These are phyloP conservation scores for Plutella xylostella DNA, from an alignment of 2,888 invertebrate genomes.

Conservation along the genomic window DNA sequence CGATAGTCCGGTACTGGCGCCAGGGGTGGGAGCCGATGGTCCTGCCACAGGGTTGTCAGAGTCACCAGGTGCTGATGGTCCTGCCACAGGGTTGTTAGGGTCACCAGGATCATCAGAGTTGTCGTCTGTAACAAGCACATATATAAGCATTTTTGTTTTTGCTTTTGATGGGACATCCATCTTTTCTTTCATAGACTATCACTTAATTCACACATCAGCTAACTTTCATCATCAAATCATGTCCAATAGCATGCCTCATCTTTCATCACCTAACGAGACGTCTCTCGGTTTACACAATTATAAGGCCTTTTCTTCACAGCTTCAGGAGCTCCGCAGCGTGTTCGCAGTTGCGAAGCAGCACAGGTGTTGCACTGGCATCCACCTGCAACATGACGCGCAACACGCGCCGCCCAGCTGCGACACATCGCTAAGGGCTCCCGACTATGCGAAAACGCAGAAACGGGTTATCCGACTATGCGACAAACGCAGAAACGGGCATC, in stretches of 20 bases:
- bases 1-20: background rate
- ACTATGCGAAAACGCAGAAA: background rate
- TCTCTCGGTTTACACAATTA: background rate
- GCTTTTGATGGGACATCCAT: background rate
- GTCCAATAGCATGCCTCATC: background rate
- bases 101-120: background rate
- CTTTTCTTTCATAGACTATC: background rate
- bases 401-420: background rate
- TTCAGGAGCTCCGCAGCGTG: background rate
- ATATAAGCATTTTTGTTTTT: background rate
- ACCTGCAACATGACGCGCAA: constrained; percentile 2
- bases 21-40: background rate
- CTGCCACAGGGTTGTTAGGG: too few relatives aligned
- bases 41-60: background rate
- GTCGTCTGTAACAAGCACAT: background rate
- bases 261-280: background rate
- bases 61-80: too few relatives aligned
- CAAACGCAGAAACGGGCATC: too few relatives aligned
- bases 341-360: background rate
- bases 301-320: background rate
- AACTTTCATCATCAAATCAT: too few relatives aligned
- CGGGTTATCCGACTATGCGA: too few relatives aligned
- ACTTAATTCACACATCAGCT: background rate
- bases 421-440: background rate
- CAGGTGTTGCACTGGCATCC: too few relatives aligned